phyloP scores from a whole-genome alignment of 2,888 invertebrate genomes.

The Caenorhabditis doughertyi region DNA sequence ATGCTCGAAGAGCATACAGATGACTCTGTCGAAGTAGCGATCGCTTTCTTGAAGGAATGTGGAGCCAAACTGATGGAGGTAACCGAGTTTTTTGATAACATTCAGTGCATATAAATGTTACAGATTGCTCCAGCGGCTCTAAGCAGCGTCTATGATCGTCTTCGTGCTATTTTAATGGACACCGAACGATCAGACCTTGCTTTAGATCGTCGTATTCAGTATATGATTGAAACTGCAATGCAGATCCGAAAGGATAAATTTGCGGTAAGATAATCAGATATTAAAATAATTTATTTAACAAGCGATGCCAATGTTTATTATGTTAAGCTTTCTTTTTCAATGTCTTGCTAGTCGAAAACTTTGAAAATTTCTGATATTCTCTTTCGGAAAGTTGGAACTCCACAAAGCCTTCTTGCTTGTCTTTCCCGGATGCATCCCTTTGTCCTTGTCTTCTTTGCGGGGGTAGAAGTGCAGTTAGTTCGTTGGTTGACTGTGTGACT shows the following conservation, averaged over 20 bases:
- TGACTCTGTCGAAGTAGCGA: conserved; percentile 97
- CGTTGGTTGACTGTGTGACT: conserved; percentile 36
- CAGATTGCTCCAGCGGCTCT: conserved; percentile 83
- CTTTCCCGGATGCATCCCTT: conserved; percentile 21
- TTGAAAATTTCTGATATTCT: conserved; percentile 54
- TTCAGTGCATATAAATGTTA: too few species aligned
- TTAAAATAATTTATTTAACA: conserved; percentile 33
- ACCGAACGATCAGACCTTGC: conserved; percentile 85
- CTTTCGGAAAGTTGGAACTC: conserved; percentile 52
- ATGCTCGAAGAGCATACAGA: conserved; percentile 96
- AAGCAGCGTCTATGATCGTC: conserved; percentile 92
- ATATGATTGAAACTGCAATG: conserved; percentile 96
- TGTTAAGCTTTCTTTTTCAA: conserved; percentile 23
- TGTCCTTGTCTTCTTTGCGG: conserved; percentile 38
- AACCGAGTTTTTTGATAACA: too few species aligned
- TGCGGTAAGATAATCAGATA: conserved; percentile 84
- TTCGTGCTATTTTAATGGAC: conserved; percentile 92
- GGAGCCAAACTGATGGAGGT: conserved; percentile 95
- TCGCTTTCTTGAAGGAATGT: conserved; percentile 96
- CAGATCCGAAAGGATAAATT: conserved; percentile 94
- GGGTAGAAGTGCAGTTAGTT: conserved; percentile 16
- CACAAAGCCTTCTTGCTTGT: conserved; percentile 36
- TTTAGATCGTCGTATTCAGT: conserved; percentile 93
- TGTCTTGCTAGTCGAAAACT: conserved; percentile 51
- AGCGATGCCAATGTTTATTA: neutral